Percentiles rank a stretch among this genome's conserved stretches.
These are phyloP conservation scores for Dendrolimus kikuchii DNA, from an alignment of 1,140 invertebrate species.

Conservation along the genomic window DNA sequence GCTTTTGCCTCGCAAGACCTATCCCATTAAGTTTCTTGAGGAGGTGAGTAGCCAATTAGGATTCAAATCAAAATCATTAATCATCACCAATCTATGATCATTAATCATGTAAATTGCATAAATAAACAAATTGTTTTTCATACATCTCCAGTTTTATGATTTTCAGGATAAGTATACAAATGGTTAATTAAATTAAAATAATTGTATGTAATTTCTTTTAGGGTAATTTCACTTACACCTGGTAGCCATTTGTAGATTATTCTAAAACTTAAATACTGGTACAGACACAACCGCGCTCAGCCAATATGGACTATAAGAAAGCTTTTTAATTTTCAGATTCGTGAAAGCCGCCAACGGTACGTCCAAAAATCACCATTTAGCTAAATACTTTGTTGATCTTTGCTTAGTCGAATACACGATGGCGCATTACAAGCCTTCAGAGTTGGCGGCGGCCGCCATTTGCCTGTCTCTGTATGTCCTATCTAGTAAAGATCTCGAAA, in stretches of 20 bases:
- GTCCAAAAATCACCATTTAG: constrained; percentile 83
- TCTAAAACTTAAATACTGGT: no score
- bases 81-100: no score
- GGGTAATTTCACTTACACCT: no score
- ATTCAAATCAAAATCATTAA: constrained; percentile 21
- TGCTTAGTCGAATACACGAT: constrained; percentile 87
- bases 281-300: no score
- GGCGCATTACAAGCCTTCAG: constrained; percentile 86
- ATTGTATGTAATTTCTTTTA: no score
- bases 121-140: no score
- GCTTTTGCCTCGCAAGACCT: constrained; percentile 89
- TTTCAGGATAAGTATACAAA: no score
- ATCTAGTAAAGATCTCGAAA: constrained; percentile 50
- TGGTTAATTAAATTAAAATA: no score
- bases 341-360: constrained; percentile 78
- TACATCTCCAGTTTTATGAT: no score
- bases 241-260: no score
- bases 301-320: constrained; percentile 8
- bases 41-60: constrained; percentile 59
- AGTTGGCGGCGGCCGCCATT: constrained; percentile 72
- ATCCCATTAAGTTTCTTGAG: constrained; percentile 91
- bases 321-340: constrained; percentile 66
- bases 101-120: no score
- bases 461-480: constrained; percentile 71
- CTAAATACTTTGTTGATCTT: constrained; percentile 95